phyloP scores from a whole-genome alignment of 2,888 invertebrate genomes.

The Camponotus fellah region DNA sequence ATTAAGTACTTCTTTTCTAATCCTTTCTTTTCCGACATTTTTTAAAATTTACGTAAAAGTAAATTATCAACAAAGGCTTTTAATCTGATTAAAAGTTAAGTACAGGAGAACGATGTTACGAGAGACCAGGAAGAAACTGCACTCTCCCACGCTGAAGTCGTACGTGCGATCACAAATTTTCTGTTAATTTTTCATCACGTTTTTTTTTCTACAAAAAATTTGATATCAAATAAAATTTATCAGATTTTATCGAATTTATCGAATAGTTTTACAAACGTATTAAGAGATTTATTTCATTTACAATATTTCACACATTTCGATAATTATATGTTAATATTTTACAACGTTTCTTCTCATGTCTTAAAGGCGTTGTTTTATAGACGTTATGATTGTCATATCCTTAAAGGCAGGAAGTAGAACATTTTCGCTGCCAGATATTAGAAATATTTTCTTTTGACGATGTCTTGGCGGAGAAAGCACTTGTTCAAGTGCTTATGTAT shows the following conservation, averaged over 20 bases:
- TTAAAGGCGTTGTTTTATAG: background rate
- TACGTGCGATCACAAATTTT: constrained; percentile 1
- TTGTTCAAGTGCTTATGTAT: constrained; percentile 27
- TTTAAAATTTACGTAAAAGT: constrained; percentile 20
- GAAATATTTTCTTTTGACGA: constrained; percentile 45
- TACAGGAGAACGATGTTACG: constrained; percentile 15
- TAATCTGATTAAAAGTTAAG: constrained; percentile 54
- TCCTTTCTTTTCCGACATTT: background rate
- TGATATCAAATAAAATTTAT: constrained; percentile 18
- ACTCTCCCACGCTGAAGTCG: constrained; percentile 8
- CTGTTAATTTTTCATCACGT: constrained; percentile 21
- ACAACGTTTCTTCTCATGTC: background rate
- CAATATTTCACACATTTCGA: background rate
- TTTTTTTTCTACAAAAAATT: background rate
- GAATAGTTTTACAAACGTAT: constrained; percentile 16
- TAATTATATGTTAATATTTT: constrained; percentile 25
- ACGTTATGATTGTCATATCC: constrained; percentile 9
- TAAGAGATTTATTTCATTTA: constrained; percentile 23
- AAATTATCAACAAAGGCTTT: constrained; percentile 40
- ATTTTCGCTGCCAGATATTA: constrained; percentile 19
- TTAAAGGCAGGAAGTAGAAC: constrained; percentile 16
- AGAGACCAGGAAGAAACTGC: constrained; percentile 1
- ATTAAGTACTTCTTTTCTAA: background rate
- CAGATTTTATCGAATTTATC: constrained; percentile 11
- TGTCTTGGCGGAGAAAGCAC: constrained; percentile 9